These are phyloP conservation scores for Porites lutea DNA, from an alignment of 64 coral and sea anemone genomes.

Conservation along the genomic window DNA sequence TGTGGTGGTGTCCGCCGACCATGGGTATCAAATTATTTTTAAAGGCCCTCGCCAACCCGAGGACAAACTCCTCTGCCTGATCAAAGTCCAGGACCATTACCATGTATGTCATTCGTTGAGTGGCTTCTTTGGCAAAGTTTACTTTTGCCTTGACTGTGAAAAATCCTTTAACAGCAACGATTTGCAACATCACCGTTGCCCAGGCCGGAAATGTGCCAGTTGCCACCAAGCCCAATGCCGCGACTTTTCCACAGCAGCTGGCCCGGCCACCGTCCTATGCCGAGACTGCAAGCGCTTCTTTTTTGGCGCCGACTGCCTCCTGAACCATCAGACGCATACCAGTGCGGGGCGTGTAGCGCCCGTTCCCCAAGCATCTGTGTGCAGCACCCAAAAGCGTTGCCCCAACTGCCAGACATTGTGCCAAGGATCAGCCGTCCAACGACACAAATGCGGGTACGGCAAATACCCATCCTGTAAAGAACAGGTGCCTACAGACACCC, in stretches of 20 bases:
- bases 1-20: too few species aligned
- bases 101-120: not conserved
- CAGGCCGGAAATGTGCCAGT: not conserved
- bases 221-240: not conserved
- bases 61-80: not conserved
- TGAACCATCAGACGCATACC: not conserved
- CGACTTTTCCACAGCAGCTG: not conserved
- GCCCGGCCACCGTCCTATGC: not conserved
- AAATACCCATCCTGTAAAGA: too few species aligned
- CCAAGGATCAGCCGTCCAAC: too few species aligned
- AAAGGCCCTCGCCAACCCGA: too few species aligned
- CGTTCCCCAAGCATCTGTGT: not conserved
- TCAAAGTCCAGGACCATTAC: not conserved
- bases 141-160: slow-evolving; percentile 4
- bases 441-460: too few species aligned
- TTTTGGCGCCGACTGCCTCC: not conserved
- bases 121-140: not conserved
- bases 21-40: too few species aligned
- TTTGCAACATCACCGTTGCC: not conserved
- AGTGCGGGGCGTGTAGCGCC: not conserved
- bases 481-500: too few species aligned
- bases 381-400: not conserved
- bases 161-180: not conserved
- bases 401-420: too few species aligned
- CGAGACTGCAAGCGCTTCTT: not conserved